Conservation (phyloP, 1,140 invertebrate species). For the Ceratosolen solmsi region DNA sequence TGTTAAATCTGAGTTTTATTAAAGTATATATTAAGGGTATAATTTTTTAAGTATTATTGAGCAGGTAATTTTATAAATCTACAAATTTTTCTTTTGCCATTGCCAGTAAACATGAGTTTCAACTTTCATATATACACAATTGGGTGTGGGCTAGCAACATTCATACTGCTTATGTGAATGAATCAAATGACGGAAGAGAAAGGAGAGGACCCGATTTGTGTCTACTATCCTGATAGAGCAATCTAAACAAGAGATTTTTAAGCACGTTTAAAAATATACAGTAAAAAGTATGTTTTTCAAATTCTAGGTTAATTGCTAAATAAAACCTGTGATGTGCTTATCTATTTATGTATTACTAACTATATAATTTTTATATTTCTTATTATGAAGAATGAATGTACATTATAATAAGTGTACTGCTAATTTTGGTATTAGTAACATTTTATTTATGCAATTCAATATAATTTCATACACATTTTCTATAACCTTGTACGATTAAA, state of each 20-base stretch:
- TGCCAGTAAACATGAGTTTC: background rate
- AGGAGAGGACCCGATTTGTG: slow-evolving; percentile 1
- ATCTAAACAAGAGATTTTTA: slow-evolving; percentile 13
- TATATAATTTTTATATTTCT: too few species aligned
- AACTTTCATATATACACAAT: background rate
- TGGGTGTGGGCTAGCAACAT: background rate
- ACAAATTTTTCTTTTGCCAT: background rate
- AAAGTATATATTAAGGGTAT: too few species aligned
- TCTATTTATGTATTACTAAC: too few species aligned
- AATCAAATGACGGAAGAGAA: background rate
- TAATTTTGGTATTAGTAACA: background rate
- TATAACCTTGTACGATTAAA: too few species aligned
- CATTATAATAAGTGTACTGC: background rate
- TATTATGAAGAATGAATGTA: slow-evolving; percentile 1
- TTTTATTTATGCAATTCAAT: background rate
- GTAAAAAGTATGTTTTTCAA: background rate
- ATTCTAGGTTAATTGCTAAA: too few species aligned
- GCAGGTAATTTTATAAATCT: background rate
- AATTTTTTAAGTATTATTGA: too few species aligned
- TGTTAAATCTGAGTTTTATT: too few species aligned
- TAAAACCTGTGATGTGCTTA: too few species aligned
- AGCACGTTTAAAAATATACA: background rate
- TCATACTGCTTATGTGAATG: background rate
- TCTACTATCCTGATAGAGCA: slow-evolving; percentile 14
- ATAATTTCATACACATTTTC: background rate